phyloP scores from a whole-genome alignment of 2,888 invertebrate genomes.

The Augochlorella aurata region DNA sequence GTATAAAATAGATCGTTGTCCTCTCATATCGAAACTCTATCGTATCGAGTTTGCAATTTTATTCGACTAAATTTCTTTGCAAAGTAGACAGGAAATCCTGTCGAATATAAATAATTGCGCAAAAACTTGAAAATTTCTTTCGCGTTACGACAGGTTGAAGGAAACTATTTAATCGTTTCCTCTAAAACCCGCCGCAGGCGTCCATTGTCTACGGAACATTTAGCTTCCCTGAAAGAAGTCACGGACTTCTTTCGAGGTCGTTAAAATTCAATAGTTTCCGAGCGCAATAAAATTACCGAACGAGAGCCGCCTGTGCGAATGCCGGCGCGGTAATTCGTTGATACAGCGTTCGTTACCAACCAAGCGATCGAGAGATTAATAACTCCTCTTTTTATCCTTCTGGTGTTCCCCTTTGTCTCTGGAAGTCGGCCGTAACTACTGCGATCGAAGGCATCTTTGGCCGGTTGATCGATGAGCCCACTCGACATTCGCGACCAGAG shows the following conservation, averaged over 20 bases:
- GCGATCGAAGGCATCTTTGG: not conserved
- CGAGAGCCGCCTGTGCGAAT: not conserved
- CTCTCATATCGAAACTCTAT: too few relatives aligned
- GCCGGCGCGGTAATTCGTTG: not conserved
- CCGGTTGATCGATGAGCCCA: slow-evolving; percentile 53
- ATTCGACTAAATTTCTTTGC: too few relatives aligned
- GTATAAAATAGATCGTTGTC: not conserved
- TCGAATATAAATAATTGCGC: too few relatives aligned
- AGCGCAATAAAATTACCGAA: not conserved
- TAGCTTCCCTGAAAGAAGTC: not conserved
- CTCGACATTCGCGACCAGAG: slow-evolving; percentile 23
- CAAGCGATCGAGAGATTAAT: slow-evolving; percentile 3
- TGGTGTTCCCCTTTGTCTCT: not conserved
- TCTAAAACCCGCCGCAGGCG: not conserved
- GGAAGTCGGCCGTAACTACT: not conserved
- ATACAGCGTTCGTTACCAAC: not conserved
- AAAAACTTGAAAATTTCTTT: too few relatives aligned
- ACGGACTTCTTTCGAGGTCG: not conserved
- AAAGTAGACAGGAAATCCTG: too few relatives aligned
- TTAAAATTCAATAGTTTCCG: slow-evolving; percentile 10
- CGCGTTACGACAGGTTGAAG: too few relatives aligned
- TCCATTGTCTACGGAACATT: not conserved
- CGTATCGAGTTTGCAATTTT: too few relatives aligned
- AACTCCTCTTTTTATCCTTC: not conserved
- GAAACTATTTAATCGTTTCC: not conserved